These are phyloP conservation scores for Bradypus variegatus DNA, from an alignment of 2,797 vertebrate species.

Conservation along the genomic window DNA sequence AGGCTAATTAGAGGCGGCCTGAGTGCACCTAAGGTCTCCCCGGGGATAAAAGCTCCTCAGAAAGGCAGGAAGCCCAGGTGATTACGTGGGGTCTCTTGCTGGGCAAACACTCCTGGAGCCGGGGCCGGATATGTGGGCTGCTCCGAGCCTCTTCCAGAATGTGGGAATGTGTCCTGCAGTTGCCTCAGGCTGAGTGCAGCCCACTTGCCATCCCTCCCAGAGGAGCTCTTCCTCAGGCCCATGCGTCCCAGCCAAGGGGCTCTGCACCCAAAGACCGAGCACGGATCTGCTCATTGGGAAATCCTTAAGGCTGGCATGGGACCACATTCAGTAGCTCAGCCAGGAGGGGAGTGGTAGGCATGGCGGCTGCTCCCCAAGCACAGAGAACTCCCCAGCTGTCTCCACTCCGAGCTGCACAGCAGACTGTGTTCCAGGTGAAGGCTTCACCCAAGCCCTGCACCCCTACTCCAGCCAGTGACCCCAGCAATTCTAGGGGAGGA, in stretches of 20 bases:
- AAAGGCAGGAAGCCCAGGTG: neutral
- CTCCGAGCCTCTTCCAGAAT: neutral
- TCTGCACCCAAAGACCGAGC: no score
- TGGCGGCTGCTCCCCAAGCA: neutral
- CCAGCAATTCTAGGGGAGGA: neutral
- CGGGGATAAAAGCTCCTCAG: neutral
- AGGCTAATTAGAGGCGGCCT: neutral
- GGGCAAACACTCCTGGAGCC: no score
- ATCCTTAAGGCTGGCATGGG: neutral
- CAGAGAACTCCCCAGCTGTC: neutral
- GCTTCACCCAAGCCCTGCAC: neutral
- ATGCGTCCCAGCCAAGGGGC: no score
- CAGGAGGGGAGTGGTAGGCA: neutral
- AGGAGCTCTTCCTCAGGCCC: neutral
- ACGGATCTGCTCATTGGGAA: neutral
- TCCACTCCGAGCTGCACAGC: neutral
- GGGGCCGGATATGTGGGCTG: fast-evolving
- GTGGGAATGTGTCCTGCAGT: no score
- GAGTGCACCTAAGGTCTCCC: neutral
- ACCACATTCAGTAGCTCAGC: neutral
- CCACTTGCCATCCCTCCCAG: neutral
- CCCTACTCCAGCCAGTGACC: no score
- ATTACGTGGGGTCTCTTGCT: no score
- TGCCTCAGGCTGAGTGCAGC: neutral
- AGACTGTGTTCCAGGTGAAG: neutral